Evolutionary conservation across 2,113 vertebrate species (phyloP).

Genomic region (Psittacara wagleri): DNA sequence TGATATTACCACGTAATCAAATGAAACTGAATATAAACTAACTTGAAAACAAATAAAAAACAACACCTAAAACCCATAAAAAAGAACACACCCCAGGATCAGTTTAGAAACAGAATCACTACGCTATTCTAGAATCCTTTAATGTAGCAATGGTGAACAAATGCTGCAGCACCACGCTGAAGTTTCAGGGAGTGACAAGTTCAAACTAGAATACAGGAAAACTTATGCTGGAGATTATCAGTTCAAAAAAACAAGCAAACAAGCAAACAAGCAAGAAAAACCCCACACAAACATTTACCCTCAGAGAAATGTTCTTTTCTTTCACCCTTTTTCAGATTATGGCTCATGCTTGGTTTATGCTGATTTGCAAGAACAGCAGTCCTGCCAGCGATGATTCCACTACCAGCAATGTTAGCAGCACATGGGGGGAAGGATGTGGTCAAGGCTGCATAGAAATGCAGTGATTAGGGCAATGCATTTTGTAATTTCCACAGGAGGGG

Average conservation of each 20-base stretch:
- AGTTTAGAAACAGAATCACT: not conserved
- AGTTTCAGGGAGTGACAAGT: not conserved
- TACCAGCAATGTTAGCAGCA: not conserved
- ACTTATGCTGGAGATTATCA: not conserved
- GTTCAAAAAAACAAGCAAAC: not conserved
- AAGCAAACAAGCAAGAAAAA: not conserved
- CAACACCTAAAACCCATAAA: fast-evolving
- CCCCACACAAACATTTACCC: not conserved
- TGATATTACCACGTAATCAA: not conserved
- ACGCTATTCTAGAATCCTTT: not conserved
- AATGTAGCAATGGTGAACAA: not conserved
- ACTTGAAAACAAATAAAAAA: not conserved
- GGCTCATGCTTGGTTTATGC: not conserved
- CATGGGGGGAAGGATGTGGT: not conserved
- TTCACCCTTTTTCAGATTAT: not conserved
- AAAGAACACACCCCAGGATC: not conserved
- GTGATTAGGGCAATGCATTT: not conserved
- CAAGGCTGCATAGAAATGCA: not conserved
- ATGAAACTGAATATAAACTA: not conserved
- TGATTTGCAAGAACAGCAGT: not conserved
- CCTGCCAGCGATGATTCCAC: not conserved
- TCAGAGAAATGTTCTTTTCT: not conserved
- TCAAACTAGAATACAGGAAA: not conserved
- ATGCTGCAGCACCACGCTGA: not conserved
- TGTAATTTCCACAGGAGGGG: not conserved